These are phyloP conservation scores for Stegastes partitus DNA, from an alignment of 2,113 vertebrate genomes.

Conservation along the genomic window DNA sequence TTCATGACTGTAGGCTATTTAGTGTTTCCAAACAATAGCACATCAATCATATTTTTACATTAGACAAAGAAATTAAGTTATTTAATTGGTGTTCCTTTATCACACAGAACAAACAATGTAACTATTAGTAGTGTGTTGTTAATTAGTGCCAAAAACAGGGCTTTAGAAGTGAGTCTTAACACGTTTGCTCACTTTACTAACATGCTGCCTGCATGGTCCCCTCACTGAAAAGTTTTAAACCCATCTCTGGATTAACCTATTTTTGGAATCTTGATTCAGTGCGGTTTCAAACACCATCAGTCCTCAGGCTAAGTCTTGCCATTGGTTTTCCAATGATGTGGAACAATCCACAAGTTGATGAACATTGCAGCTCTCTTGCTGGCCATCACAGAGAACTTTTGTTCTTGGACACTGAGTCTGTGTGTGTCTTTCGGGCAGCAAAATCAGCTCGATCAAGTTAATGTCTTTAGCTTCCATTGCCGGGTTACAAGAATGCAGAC, in stretches of 20 bases:
- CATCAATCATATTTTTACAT: too few species aligned
- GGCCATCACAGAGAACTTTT: constrained; percentile 17
- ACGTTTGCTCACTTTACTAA: too few species aligned
- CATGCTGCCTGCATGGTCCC: too few species aligned
- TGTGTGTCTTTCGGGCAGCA: not conserved
- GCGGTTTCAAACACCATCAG: not conserved
- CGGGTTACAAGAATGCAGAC: constrained; percentile 17
- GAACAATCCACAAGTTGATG: constrained; percentile 26
- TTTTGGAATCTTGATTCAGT: not conserved
- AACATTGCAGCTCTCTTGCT: constrained; percentile 27
- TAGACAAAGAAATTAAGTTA: too few species aligned
- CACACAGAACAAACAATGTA: too few species aligned
- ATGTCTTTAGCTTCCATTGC: not conserved
- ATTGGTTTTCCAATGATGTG: not conserved
- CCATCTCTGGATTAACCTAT: not conserved
- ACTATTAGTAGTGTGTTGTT: too few species aligned
- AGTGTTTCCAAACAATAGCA: too few species aligned
- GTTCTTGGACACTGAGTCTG: constrained; percentile 7
- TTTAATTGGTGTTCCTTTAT: too few species aligned
- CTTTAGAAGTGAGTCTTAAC: too few species aligned
- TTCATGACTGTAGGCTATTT: not conserved
- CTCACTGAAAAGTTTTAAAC: not conserved
- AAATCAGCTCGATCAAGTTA: constrained; percentile 5
- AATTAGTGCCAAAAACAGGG: too few species aligned
- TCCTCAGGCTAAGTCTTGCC: not conserved